Conservation (phyloP, 2,888 invertebrate species). For the Drosophila helvetica region DNA sequence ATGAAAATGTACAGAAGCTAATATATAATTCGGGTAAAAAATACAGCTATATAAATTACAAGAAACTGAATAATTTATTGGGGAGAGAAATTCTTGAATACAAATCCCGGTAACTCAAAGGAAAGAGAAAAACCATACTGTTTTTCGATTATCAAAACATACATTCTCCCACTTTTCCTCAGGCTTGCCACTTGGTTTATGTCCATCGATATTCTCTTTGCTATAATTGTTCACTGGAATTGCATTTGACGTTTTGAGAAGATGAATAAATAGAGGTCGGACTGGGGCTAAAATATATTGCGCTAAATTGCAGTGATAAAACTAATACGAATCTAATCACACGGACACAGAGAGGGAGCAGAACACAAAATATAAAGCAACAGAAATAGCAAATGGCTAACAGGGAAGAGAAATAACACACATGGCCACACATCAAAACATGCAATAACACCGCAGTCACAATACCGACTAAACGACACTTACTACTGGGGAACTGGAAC, state of each 20-base stretch:
- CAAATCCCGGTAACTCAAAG: too few species aligned
- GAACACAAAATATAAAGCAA: conserved; percentile 13
- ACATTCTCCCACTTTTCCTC: background rate
- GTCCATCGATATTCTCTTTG: too few species aligned
- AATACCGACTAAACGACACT: background rate
- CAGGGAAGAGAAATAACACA: background rate
- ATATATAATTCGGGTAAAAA: too few species aligned
- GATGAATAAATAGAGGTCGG: too few species aligned
- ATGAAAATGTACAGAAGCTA: too few species aligned
- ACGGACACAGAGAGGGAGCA: conserved; percentile 19
- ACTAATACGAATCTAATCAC: conserved; percentile 57
- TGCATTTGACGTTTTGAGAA: conserved; percentile 8
- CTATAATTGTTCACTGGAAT: background rate
- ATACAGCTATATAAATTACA: too few species aligned
- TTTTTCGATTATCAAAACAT: too few species aligned
- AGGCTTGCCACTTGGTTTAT: background rate
- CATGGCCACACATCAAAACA: conserved; percentile 4
- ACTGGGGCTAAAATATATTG: conserved; percentile 35
- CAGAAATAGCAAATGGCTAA: conserved; percentile 4
- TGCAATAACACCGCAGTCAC: background rate
- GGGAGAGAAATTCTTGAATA: too few species aligned
- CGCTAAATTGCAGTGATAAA: conserved; percentile 53
- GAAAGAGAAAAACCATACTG: too few species aligned
- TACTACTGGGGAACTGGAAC: background rate
- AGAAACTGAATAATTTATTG: too few species aligned